Base-by-base conservation (phyloP, 2,113 vertebrate genomes). In the Plestiodon gilberti region DNA sequence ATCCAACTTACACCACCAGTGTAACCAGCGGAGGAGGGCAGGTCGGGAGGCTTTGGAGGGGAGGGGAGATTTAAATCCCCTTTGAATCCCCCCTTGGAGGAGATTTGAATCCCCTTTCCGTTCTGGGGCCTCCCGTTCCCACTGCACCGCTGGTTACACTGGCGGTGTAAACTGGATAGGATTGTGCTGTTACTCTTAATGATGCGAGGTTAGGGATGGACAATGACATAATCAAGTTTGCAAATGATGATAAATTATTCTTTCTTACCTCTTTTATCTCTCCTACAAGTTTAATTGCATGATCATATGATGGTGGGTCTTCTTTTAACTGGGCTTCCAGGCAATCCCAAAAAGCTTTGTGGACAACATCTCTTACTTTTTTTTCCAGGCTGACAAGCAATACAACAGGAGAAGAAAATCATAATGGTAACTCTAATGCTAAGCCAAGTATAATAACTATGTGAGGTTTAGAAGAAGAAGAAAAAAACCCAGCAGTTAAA, bases 301-400 rank as follows among this genome's bases (percentile, higher is more conserved):
- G 96, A 88, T 96, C 90, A 5, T 97, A 96, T 1, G 90, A 94
- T 0, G 98, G 98, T 2, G 99, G 98, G 2, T 98, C 97, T 91
- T 99, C 97, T 86, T 95, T 97, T 77, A 99, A 86, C 93, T 99
- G 98, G 69, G 94, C 92, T 93, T 98, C 98, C 94, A 99, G 95
- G 91, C 96, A 97, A 89, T 99, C 98, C 99, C 98, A 99, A 95
- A 99, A 99, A 86, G 98, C 98, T 96, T 98, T 98, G 94, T 99
- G 98, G 90, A 99, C 96, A 76, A 99, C 98, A 61, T 99, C 98
- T 91, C 98, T 98, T 25, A 99, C 97, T 92, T 90, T 96, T 93
- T 96, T 98, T 95, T 98, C 97, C 92, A 99, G 97, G 95, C 99
- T 99, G 95, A 38, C 75, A 80, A 77, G 43, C 93, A 91, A 91